Evolutionary conservation across 2,113 vertebrate species (phyloP).

Genomic region (Turdus rufiventris): DNA sequence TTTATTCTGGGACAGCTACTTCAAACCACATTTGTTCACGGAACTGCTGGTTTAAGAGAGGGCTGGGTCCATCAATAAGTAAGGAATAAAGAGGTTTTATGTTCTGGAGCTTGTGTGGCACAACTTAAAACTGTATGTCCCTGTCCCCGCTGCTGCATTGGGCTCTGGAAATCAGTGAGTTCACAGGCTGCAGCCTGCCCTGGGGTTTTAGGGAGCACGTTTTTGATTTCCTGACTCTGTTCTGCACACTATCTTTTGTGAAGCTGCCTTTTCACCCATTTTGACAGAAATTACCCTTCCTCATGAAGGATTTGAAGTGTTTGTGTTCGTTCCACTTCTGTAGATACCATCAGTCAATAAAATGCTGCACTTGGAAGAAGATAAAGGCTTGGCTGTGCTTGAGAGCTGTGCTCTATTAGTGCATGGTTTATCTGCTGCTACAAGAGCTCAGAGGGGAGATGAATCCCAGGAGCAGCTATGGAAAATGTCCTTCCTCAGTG

Average conservation of each 20-base stretch:
- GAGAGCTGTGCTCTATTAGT: not conserved
- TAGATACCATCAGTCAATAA: not conserved
- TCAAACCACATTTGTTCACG: not conserved
- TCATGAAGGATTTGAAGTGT: not conserved
- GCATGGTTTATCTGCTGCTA: not conserved
- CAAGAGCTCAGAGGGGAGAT: not conserved
- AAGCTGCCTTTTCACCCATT: not conserved
- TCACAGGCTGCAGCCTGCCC: not conserved
- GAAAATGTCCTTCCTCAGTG: not conserved
- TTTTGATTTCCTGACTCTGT: not conserved
- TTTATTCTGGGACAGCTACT: not conserved
- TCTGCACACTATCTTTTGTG: not conserved
- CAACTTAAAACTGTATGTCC: not conserved
- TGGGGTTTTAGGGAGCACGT: accelerated
- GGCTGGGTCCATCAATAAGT: not conserved
- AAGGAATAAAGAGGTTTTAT: not conserved
- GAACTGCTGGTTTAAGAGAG: not conserved
- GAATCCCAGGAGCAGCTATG: accelerated
- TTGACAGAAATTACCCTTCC: not conserved
- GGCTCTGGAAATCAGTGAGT: not conserved
- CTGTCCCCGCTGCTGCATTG: not conserved
- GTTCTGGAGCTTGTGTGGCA: not conserved
- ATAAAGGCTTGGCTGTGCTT: not conserved
- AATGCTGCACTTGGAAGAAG: not conserved
- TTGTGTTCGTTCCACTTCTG: not conserved